Base-by-base conservation (phyloP, 1,140 invertebrate genomes). In the Brachionus sp. region DNA sequence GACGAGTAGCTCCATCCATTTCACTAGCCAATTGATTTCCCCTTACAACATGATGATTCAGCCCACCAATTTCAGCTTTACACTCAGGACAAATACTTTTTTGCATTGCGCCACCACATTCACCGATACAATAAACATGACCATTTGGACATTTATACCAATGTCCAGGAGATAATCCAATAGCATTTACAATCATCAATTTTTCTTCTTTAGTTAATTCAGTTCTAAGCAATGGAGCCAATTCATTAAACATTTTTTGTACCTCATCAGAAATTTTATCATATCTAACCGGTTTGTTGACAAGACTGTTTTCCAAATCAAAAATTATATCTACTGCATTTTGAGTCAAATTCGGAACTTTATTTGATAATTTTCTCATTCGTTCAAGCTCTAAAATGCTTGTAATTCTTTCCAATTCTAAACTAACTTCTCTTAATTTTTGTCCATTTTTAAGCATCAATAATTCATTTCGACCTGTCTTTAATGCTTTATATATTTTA, bases 81-180 rank as follows among this genome's bases (percentile, higher is more conserved):
- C 93, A 94, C 78, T 91, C 91, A 66, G 92, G 92, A 86, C 93
- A 94, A 62, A 77, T 89, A 0, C 87, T 77, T 64, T 86, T 84
- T 86, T 91, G 33, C 89, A 90, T 93, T 0, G 93, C 93, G 5
- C 92, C 92, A 25, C 93, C 93, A 87, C 93, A 94, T 82, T 66
- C 44, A 62, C 16, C 25, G 16, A 84, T 84, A 4, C 35, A 62
- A 33, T 78, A 84, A 1, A 64, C 29, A 80, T 78, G 42, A 88
- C 88, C 87, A 77, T 93, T 93, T 1, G 90, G 92, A 88, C 93
- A 94, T 86, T 92, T 92, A 85, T 88, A 93, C 93, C 93, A 94
- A 86, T 92, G 92, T 0, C 93, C 93, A 84, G 90, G 87, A 29
- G 84, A 86, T 2, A 92, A 85, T 2, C 89, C 90, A 84, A 93